These are phyloP conservation scores for Stomorhina lunata DNA, from an alignment of 2,888 invertebrate species.

Conservation along the genomic window DNA sequence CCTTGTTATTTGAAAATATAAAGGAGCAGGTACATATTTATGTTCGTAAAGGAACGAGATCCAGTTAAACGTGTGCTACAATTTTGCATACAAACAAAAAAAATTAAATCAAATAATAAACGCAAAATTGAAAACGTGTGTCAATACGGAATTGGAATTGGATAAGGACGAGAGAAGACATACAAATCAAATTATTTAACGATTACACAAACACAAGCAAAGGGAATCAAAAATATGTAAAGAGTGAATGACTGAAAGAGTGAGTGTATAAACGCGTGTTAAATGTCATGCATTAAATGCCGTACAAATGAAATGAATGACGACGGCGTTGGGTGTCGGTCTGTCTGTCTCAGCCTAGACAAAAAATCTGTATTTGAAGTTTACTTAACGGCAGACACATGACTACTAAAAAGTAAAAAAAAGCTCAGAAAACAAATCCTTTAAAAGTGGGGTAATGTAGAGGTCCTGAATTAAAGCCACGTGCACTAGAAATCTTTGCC, in stretches of 20 bases:
- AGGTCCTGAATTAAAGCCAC: constrained; percentile 74
- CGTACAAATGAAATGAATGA: constrained; percentile 25
- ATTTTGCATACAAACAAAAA: constrained; percentile 30
- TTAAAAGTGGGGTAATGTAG: neutral
- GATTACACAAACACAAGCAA: constrained; percentile 53
- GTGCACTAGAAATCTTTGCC: constrained; percentile 67
- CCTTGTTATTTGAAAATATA: neutral
- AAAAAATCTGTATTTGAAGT: constrained; percentile 52
- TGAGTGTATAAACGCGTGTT: constrained; percentile 43
- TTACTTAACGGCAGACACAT: constrained; percentile 39
- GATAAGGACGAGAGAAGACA: constrained; percentile 48
- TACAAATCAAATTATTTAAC: constrained; percentile 65
- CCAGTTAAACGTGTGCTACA: constrained; percentile 34
- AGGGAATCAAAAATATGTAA: neutral
- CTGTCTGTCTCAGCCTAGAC: neutral
- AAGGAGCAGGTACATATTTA: neutral
- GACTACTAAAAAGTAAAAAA: constrained; percentile 20
- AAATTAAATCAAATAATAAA: constrained; percentile 46
- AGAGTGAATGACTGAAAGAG: constrained; percentile 25
- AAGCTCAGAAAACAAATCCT: too few species aligned
- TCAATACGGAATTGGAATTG: constrained; percentile 23
- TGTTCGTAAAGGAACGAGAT: neutral
- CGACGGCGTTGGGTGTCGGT: neutral
- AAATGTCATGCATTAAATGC: constrained; percentile 57
- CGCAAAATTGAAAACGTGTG: constrained; percentile 63